Evolutionary conservation across 53 echinoderm and acorn worm species (phyloP).

Genomic region (Mesocentrotus franciscanus): DNA sequence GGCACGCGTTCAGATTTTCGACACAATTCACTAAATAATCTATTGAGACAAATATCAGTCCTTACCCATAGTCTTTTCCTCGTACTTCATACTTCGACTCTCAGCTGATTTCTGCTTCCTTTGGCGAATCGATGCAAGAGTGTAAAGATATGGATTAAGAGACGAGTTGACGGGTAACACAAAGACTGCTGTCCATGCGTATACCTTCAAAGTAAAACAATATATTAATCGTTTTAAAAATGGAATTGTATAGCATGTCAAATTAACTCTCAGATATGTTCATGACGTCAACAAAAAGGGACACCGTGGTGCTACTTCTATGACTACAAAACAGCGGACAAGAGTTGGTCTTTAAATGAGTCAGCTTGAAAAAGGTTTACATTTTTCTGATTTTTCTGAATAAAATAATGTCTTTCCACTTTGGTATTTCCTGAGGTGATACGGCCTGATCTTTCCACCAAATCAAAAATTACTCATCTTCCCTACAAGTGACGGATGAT

Average conservation of each 20-base stretch:
- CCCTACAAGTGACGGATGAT: neutral
- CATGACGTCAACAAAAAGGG: no score
- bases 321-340: neutral
- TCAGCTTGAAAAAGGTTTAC: neutral
- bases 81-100: neutral
- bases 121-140: neutral
- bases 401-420: neutral
- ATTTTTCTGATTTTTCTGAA: no score
- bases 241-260: neutral
- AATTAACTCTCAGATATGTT: neutral
- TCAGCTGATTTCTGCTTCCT: neutral
- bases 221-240: neutral
- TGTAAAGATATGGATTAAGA: slow-evolving; percentile 57
- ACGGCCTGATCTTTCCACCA: neutral
- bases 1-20: no score
- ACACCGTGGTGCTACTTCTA: no score
- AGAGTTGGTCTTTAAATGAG: neutral
- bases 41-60: neutral
- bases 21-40: neutral
- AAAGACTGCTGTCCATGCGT: slow-evolving; percentile 51
- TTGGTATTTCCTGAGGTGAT: neutral
- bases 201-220: slow-evolving; percentile 23
- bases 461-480: neutral
- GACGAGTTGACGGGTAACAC: slow-evolving; percentile 54
- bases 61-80: slow-evolving; percentile 43